These are phyloP conservation scores for Metopia argyrocephala DNA, from an alignment of 2,888 invertebrate genomes.

Conservation along the genomic window DNA sequence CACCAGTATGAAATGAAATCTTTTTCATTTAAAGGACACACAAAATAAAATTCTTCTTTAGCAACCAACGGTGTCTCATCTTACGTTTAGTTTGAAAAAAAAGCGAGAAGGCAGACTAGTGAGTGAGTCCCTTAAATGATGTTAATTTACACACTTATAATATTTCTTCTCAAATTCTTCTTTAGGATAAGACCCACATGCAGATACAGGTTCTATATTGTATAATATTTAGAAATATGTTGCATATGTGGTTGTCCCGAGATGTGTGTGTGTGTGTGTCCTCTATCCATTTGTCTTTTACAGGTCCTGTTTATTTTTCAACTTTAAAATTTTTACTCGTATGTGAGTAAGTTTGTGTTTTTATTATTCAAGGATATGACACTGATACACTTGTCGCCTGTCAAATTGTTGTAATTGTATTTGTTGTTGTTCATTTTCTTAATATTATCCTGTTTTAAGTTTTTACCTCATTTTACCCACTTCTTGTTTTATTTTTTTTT, in stretches of 20 bases:
- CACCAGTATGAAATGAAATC: slow-evolving; percentile 57
- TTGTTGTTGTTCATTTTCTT: slow-evolving; percentile 39
- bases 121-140: slow-evolving; percentile 23
- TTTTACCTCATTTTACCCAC: slow-evolving; percentile 46
- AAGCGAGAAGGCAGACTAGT: background rate
- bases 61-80: background rate
- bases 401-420: slow-evolving; percentile 58
- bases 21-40: slow-evolving; percentile 39
- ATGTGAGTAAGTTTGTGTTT: background rate
- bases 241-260: background rate
- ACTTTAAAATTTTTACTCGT: background rate
- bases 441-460: slow-evolving; percentile 35
- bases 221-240: background rate
- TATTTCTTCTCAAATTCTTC: slow-evolving; percentile 37
- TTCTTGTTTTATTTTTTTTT: background rate
- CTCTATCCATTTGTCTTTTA: background rate
- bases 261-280: background rate
- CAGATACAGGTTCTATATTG: too few species aligned
- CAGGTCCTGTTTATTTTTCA: background rate
- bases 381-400: slow-evolving; percentile 72
- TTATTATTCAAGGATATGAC: slow-evolving; percentile 55
- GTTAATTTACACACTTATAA: slow-evolving; percentile 63
- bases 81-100: background rate
- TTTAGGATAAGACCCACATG: slow-evolving; percentile 9
- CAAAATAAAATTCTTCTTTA: slow-evolving; percentile 24